Base-by-base conservation (phyloP, 2,113 vertebrate genomes). In the Andinoacara biseriatus region DNA sequence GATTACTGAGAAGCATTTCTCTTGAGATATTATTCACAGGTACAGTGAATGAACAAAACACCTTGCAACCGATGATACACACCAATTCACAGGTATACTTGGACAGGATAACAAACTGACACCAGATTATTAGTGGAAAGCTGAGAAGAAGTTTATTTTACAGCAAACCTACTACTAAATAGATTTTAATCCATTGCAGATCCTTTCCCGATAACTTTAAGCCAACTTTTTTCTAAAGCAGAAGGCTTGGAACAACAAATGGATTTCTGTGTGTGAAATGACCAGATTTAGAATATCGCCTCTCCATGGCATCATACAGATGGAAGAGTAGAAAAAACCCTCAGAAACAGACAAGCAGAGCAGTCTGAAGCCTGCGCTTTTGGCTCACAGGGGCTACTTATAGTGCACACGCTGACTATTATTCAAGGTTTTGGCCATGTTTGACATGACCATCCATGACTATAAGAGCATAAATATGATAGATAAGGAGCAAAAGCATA, bases 1-100 rank as follows among this genome's bases (percentile, higher is more conserved):
- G 60, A 74, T 63, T 76, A 59, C 67, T 82, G 54, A 79, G 76
- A 58, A 85, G 46, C n/a, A n/a, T n/a, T 62, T 86, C 35, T 80
- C 35, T 75, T 24, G 57, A 67, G 49, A 77, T 43, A 4, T 46
- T 10, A 54, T 9, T 1, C 60, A 57, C 20, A 35, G 43, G 38
- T 65, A 76, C 46, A 58, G 40, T 5, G 5, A 56, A 62, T 3
- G 2, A 62, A 61, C 20, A 75, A 10, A 35, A 35, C 20, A 10
- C 54, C 14, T 61, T 59, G 74, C 2, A 77, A 62, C 59, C 40
- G 17, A 56, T 52, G 22, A 33, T n/a, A 72, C 18, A 14, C 46
- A 72, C 46, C 26, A 49, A 67, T 11, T 46, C 40, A 46, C 43
- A 49, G 40, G 40, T 67, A 26, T 24, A 26, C 8, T 67, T 9